Evolutionary conservation across 2,113 vertebrate genomes (phyloP).

Genomic region (Macrotus californicus): DNA sequence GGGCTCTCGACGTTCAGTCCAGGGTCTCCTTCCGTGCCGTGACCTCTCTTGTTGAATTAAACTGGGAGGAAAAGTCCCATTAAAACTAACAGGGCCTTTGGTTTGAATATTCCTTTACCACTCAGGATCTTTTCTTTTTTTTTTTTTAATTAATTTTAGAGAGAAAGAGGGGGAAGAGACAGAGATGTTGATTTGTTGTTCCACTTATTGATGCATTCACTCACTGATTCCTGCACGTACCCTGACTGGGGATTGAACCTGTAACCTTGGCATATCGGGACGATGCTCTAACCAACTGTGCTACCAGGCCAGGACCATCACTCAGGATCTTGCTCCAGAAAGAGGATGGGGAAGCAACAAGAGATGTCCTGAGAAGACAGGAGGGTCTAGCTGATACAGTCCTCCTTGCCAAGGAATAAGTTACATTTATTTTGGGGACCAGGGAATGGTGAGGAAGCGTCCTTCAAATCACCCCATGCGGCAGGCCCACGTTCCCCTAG

Average conservation of each 20-base stretch:
- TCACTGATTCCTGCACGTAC: no score
- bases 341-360: not conserved
- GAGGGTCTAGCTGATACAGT: not conserved
- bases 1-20: not conserved
- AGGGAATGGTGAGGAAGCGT: not conserved
- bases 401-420: not conserved
- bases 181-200: no score
- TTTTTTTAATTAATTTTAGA: no score
- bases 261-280: no score
- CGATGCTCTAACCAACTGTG: no score
- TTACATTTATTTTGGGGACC: not conserved
- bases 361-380: not conserved
- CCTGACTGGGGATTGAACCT: no score
- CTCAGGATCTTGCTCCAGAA: not conserved
- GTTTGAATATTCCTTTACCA: not conserved
- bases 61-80: not conserved
- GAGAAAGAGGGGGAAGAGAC: no score
- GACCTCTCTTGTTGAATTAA: not conserved
- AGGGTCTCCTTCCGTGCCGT: not conserved
- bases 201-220: no score
- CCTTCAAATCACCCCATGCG: not conserved
- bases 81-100: not conserved
- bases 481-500: not conserved
- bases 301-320: no score
- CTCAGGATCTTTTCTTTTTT: no score